Evolutionary conservation across 2,113 vertebrate species (phyloP), one percentile per base, ranked within the genome.

Genomic region (Entomyzon cyanotis): DNA sequence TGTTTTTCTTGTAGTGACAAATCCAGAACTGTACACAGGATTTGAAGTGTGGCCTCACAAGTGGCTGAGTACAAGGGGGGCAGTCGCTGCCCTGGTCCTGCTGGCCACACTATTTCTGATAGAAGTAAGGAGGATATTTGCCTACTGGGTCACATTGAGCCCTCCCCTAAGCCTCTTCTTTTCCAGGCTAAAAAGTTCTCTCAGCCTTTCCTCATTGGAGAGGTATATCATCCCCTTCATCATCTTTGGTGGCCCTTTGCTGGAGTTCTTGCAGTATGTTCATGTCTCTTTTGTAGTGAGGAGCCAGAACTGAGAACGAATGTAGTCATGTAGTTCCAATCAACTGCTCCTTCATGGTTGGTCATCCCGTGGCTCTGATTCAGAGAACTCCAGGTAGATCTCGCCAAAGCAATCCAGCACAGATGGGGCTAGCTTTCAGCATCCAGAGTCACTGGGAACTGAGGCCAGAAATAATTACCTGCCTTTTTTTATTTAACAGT

Each of bases 31-130:
- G 31, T 42, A 37, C 4, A 12, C 25, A 50, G 15, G 7, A 46
- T 39, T 74, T 27, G 15, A 47, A 11, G 7, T 47, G 24, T 0
- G 0, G n/a, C 53, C 35, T 69, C 18, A 62, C 35, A 25, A 56
- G n/a, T 28, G 31, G 12, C 15, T 0, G 0, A 55, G 53, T 20
- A 10, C 10, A 30, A 46, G 8, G 12, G 12, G 4, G 4, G 25
- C 0, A 0, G 18, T n/a, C 39, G 21, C 9, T 23, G 16, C 39
- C 13, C 28, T 60, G 14, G 20, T 62, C 24, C n/a, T 55, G 7
- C 25, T 83, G 35, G 18, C 8, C 17, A 16, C 11, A 16, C 5
- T 9, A 7, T 41, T 55, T 55, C 30, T 55, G 8, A n/a, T 6
- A 41, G 16, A 47, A 53, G 12, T 23, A 78, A 53, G 41, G 15